Evolutionary conservation across 2,888 invertebrate genomes (phyloP), one percentile per base, ranked within the genome.

Genomic region (Erpobdella octoculata): DNA sequence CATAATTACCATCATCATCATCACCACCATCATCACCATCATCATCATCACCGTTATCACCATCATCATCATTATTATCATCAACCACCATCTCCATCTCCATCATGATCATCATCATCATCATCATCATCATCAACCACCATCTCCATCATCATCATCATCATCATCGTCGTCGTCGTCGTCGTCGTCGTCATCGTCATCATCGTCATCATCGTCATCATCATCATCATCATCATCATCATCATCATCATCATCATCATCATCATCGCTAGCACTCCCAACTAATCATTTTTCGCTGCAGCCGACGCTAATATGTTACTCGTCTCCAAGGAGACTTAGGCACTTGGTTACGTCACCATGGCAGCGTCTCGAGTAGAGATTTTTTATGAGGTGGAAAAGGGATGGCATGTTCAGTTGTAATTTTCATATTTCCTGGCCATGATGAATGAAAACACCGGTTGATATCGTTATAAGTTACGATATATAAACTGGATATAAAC

Each of bases 161-260:
- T 48, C 48, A 48, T 48, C 12, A 48, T 48, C 48, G 25, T 9
- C 48, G 3, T 48, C 48, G 25, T 48, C 48, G 25, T 48, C 3
- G 25, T 48, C 48, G 12, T 48, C 48, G 3, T 48, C 53, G 8
- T 1, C 53, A 28, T 25, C 8, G 21, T 8, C 48, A 48, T 48
- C 48, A 48, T 9, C 48, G 25, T 48, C 48, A 48, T 48, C 48
- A 48, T 12, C 18, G 25, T 48, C 48, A 3, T 48, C 48, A 9
- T 48, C 48, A 9, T 48, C 48, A 48, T 12, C 48, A 48, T 48
- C 48, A 48, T 48, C 48, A 12, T 9, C 48, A 48, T 48, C 48
- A 48, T 48, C 48, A n/a, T 53, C 12, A n/a, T 53, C 53, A 53
- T 53, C 53, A 53, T 53, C 12, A 46, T 46, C 46, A 46, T 46